phyloP scores from a whole-genome alignment of 2,113 vertebrate genomes.

The Atractosteus spatula region DNA sequence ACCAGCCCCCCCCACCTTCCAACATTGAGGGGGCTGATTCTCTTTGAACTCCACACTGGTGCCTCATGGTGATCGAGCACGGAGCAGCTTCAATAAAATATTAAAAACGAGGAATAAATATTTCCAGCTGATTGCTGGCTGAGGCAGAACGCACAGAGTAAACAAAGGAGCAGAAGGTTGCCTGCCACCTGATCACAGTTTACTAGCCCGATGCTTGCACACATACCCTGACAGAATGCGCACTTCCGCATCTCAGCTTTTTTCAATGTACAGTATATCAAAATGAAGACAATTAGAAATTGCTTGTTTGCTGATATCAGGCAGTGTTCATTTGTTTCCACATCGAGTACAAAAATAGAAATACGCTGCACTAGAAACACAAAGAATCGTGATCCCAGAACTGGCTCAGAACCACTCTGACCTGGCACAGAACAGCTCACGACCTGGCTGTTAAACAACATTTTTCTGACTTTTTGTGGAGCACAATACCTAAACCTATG shows the following conservation, averaged over 20 bases:
- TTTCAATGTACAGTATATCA: no score
- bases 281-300: no score
- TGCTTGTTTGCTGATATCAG: no score
- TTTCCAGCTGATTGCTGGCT: conserved; percentile 44
- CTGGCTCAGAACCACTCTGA: no score
- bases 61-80: conserved; percentile 59
- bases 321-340: no score
- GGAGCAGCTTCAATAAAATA: conserved; percentile 61
- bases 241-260: background rate
- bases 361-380: no score
- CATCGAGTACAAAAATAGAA: no score
- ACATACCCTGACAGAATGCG: background rate
- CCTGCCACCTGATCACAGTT: background rate
- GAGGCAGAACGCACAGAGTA: conserved; percentile 35
- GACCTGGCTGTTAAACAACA: no score
- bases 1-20: conserved; percentile 28
- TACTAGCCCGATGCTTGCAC: background rate
- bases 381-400: no score
- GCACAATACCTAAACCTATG: no score
- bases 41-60: conserved; percentile 62
- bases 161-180: background rate
- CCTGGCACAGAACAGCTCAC: no score
- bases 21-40: conserved; percentile 49
- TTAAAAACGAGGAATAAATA: conserved; percentile 57
- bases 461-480: no score